Percentiles rank a stretch among this genome's conserved stretches.
phyloP scores from a whole-genome alignment of 2,797 vertebrate species.

The Chiroxiphia lanceolata region DNA sequence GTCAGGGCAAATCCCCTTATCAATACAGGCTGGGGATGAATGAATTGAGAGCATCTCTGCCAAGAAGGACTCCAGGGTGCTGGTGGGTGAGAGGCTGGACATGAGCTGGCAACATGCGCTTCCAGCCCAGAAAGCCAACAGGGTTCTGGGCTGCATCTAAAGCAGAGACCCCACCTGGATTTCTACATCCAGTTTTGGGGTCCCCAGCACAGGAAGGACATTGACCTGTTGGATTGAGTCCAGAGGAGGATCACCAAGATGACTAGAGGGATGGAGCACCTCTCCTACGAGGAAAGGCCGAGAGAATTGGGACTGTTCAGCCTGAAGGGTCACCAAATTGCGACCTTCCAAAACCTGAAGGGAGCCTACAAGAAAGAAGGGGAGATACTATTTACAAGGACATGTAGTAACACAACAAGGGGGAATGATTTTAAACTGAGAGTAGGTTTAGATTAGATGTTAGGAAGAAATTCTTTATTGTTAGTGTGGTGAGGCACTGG shows the following conservation, averaged over 20 bases:
- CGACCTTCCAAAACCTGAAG: neutral
- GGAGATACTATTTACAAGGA: neutral
- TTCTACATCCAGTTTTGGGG: neutral
- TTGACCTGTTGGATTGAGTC: accelerated
- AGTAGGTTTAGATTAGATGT: neutral
- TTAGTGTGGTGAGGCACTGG: neutral
- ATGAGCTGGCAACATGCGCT: too few species aligned
- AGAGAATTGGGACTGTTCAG: neutral
- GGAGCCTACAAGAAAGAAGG: neutral
- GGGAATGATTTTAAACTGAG: neutral
- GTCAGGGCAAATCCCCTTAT: accelerated
- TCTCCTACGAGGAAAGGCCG: neutral
- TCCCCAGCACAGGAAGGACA: neutral
- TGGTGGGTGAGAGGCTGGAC: neutral
- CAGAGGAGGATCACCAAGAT: neutral
- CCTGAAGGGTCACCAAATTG: neutral
- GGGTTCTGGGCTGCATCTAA: neutral
- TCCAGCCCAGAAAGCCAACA: neutral
- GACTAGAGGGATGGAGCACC: neutral
- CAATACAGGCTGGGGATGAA: neutral
- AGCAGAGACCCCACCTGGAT: neutral
- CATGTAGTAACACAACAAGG: neutral
- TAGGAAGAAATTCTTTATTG: neutral
- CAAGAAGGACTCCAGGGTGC: neutral
- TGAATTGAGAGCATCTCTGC: neutral